Conservation (phyloP, 2,797 vertebrate species). For the Chelidonichthys spinosus region DNA sequence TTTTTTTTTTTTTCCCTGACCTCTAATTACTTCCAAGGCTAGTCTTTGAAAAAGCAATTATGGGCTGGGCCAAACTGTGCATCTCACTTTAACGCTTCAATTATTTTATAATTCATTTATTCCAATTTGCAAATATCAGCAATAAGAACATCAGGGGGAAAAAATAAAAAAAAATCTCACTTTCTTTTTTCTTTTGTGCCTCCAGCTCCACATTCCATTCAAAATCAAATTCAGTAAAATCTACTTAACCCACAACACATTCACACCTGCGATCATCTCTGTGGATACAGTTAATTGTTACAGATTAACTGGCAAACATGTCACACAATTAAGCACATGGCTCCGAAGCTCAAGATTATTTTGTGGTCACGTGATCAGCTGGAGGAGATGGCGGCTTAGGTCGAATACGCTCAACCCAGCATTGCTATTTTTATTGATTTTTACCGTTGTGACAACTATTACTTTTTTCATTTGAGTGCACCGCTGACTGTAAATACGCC, state of each 20-base stretch:
- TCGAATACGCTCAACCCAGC: too few relatives aligned
- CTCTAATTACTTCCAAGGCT: conserved; percentile 76
- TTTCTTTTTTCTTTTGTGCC: conserved; percentile 4
- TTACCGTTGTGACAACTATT: too few relatives aligned
- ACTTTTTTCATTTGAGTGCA: too few relatives aligned
- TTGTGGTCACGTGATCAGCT: too few relatives aligned
- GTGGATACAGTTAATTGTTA: background rate
- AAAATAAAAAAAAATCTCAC: background rate
- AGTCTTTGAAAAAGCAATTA: conserved; percentile 81
- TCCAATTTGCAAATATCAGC: conserved; percentile 65
- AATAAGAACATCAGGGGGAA: conserved; percentile 34
- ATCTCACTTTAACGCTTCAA: conserved; percentile 73
- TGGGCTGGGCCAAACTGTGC: conserved; percentile 68
- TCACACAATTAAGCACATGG: background rate
- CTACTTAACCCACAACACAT: conserved; percentile 5
- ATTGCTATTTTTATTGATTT: too few relatives aligned
- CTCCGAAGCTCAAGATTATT: background rate
- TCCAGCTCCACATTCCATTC: background rate
- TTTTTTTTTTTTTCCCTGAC: conserved; percentile 55
- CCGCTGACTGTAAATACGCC: too few relatives aligned
- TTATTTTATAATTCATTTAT: conserved; percentile 69
- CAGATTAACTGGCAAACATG: background rate
- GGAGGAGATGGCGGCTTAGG: too few relatives aligned
- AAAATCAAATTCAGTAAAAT: conserved; percentile 34
- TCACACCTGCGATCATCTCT: conserved; percentile 3